Conservation (phyloP, 2,113 vertebrate genomes). For the Phoenicopterus ruber region DNA sequence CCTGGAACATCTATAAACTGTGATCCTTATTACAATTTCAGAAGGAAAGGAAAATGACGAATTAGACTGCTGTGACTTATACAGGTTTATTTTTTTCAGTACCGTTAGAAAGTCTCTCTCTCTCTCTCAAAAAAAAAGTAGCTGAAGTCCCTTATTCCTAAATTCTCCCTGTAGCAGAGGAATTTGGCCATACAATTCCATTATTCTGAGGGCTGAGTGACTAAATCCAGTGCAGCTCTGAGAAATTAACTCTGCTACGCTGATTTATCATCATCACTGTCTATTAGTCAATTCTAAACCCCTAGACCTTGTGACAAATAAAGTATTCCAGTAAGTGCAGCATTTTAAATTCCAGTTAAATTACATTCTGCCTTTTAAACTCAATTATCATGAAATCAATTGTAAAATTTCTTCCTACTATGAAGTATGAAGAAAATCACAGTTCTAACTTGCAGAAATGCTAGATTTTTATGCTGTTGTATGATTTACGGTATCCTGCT, state of each 20-base stretch:
- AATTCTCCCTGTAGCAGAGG: not conserved
- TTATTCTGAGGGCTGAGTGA: not conserved
- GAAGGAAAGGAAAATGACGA: not conserved
- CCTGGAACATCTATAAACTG: not conserved
- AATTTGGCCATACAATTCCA: not conserved
- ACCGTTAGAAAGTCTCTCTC: not conserved
- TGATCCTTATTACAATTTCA: not conserved
- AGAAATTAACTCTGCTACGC: conserved; percentile 49
- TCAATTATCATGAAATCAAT: conserved; percentile 52
- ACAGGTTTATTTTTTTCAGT: not conserved
- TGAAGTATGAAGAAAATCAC: not conserved
- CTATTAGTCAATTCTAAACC: conserved; percentile 51
- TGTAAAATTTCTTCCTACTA: conserved; percentile 16
- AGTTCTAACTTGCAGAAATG: not conserved
- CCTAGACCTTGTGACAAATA: conserved; percentile 31
- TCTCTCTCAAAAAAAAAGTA: not conserved
- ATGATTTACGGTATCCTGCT: not conserved
- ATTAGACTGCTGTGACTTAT: not conserved
- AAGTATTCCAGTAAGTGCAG: conserved; percentile 50
- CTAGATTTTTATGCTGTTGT: not conserved
- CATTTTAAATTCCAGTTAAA: conserved; percentile 52
- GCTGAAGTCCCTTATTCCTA: not conserved
- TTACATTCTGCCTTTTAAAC: conserved; percentile 46
- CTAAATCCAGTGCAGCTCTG: conserved; percentile 17
- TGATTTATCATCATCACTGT: conserved; percentile 62